phyloP scores from a whole-genome alignment of 2,888 invertebrate genomes.

The Apamea anceps region DNA sequence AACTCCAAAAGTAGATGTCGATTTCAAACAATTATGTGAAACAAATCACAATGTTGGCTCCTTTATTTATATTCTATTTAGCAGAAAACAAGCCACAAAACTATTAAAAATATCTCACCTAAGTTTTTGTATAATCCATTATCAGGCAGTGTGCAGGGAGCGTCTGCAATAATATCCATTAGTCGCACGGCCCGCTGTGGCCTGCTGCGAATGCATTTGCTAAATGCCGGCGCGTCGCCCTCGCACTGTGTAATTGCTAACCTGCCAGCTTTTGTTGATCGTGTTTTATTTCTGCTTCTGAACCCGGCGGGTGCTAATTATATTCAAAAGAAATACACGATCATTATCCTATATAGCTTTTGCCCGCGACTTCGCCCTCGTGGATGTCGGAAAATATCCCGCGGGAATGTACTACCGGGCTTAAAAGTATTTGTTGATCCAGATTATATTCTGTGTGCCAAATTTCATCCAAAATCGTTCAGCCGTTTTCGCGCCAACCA shows the following conservation, averaged over 20 bases:
- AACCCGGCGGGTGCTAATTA: conserved; percentile 9
- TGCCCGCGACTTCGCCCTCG: not conserved
- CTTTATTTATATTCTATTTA: not conserved
- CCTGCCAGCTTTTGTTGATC: conserved; percentile 44
- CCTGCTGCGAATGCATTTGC: conserved; percentile 48
- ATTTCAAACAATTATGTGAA: not conserved
- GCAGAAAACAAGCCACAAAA: conserved; percentile 2
- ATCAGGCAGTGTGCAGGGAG: conserved; percentile 24
- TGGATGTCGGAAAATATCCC: not conserved
- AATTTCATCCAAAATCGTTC: not conserved
- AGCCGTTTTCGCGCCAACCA: no score
- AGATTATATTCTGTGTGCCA: not conserved
- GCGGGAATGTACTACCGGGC: not conserved
- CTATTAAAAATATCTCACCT: not conserved
- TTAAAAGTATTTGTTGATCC: not conserved
- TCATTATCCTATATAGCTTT: not conserved
- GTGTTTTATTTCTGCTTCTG: conserved; percentile 16
- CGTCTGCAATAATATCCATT: conserved; percentile 38
- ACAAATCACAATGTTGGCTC: not conserved
- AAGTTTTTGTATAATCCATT: conserved; percentile 21
- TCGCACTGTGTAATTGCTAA: conserved; percentile 35
- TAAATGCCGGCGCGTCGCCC: conserved; percentile 18
- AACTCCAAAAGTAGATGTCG: not conserved
- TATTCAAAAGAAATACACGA: conserved; percentile 3
- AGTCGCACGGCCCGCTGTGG: conserved; percentile 21